Evolutionary conservation across 53 echinoderm and acorn worm species (phyloP).

Genomic region (Stichopus horrens): DNA sequence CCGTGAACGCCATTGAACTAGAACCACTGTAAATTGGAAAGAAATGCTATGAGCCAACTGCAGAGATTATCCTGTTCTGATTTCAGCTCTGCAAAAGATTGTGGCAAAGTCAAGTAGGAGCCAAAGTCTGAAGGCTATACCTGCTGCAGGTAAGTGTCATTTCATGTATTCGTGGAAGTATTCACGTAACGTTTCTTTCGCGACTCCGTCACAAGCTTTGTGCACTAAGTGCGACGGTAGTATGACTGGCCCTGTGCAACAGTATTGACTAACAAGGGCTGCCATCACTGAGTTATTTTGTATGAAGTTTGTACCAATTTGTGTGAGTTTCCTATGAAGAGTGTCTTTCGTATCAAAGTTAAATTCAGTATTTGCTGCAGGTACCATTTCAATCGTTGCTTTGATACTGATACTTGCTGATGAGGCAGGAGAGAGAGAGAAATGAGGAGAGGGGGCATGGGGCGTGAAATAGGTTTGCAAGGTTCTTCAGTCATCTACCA

Average conservation of each 20-base stretch:
- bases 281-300: no score
- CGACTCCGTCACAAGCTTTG: background rate
- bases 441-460: background rate
- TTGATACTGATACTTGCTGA: background rate
- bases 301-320: no score
- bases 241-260: background rate
- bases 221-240: background rate
- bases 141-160: constrained; percentile 75
- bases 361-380: no score
- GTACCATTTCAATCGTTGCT: no score
- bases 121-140: constrained; percentile 88
- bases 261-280: no score
- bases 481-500: no score
- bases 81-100: constrained; percentile 76
- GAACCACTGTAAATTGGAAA: no score
- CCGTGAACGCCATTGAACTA: no score
- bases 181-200: background rate
- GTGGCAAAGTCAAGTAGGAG: constrained; percentile 76
- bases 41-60: no score
- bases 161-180: background rate
- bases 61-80: background rate
- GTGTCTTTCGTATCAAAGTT: no score
- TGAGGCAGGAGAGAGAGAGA: background rate
- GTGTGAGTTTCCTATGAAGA: no score
- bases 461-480: background rate